Evolutionary conservation across 2,797 vertebrate species (phyloP), one percentile per base, ranked within the genome.

Genomic region (Epinephelus malabaricus): DNA sequence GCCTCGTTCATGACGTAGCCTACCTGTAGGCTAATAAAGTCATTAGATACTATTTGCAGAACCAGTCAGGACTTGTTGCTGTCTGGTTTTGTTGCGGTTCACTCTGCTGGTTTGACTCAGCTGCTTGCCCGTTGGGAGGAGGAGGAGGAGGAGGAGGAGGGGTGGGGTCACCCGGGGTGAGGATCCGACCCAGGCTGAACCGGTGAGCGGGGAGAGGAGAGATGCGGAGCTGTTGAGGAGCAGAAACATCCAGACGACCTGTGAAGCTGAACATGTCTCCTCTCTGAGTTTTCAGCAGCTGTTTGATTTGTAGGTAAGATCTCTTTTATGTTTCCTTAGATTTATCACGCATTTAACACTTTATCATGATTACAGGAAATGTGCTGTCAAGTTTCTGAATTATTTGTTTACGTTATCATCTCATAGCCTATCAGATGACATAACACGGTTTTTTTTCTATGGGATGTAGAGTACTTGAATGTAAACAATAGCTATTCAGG

Each of bases 161-260:
- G 65, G 76, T 46, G 46, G 73, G 89, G 83, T 92, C 81, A 92
- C 5, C 17, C 54, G 55, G 84, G 93, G 88, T 92, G 90, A 92
- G 38, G 69, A 77, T 63, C 78, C 73, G 85, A 89, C 90, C 92
- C 78, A 3, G n/a, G 51, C 72, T 93, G 88, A 93, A 91, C 92
- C 86, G 68, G 59, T 15, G 77, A 81, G 56, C 69, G 19, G 68
- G 55, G 43, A 63, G 51, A 47, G 69, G 63, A 58, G 85, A 77
- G 82, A 80, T 63, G 81, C 55, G 46, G 75, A 66, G 64, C 54
- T 25, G 67, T 21, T 68, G 11, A 71, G 49, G 79, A 82, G 65
- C 69, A 58, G 74, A 86, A 76, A 82, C 73, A 69, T 53, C 21
- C 69, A 45, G 61, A 49, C 55, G 68, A 38, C 2, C 50, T 0